Base-by-base conservation (phyloP, 2,888 invertebrate genomes). In the Eurytoma californica region DNA sequence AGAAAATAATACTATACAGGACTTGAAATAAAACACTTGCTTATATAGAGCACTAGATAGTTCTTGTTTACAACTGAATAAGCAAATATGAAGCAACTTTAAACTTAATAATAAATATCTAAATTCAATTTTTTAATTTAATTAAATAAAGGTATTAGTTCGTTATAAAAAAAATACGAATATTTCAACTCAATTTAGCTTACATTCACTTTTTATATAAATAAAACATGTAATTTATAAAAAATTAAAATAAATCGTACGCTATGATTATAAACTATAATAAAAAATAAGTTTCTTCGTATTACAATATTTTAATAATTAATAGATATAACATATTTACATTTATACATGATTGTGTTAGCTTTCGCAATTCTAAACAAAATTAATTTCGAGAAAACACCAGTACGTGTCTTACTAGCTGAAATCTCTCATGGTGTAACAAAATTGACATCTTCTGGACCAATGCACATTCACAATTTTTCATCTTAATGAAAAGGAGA, bases 341-440 rank as follows among this genome's bases (percentile, higher is more conserved):
- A 88, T 88, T 87, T 88, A 84, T 88, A 88, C 88, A 88, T 81
- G 83, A 86, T 86, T 84, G 79, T 84, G 83, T 84, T 82, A 72
- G 85, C 72, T 83, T 78, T 76, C 16, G 30, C 69, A 70, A 65
- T 51, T 63, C 74, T 68, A 80, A 80, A 82, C 79, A 76, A 82
- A 81, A 85, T 77, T 80, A 82, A 83, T 69, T 65, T 67, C 70
- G 20, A 66, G 51, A 67, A 47, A 53, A 47, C 80, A 80, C 69
- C 61, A 77, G 68, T 79, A 73, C 76, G 73, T 58, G 53, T 77
- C 51, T 68, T 79, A 75, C 72, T 79, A 80, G 73, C 61, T 69
- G 69, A 70, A 77, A 55, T 74, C 4, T 4, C 69, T 69, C 61
- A 75, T 20, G 30, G 67, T 65, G 65, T 68, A 81, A 72, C 18